A percentile compares a stretch with the other conserved stretches of the same genome.
Conservation (phyloP, 2,888 invertebrate genomes). For the Acleris laterana region DNA sequence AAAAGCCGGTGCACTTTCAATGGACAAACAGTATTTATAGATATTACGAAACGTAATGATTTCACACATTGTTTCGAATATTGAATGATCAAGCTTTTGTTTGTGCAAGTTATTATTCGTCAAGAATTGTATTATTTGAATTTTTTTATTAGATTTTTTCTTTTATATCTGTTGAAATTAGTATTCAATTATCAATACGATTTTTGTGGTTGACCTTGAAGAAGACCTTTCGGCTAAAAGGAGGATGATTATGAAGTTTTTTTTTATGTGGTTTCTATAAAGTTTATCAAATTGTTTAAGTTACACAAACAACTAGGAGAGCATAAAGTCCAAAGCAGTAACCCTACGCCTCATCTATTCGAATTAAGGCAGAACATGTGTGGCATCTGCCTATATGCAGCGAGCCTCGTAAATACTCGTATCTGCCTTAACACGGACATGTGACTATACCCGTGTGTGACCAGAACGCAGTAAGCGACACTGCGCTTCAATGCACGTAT, state of each 20-base stretch:
- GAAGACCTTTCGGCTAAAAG: too few species aligned
- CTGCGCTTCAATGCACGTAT: neutral
- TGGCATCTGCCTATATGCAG: slow-evolving; percentile 80
- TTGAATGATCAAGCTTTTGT: too few species aligned
- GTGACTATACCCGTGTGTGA: slow-evolving; percentile 49
- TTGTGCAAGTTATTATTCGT: too few species aligned
- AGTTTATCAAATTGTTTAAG: neutral
- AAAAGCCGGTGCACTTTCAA: slow-evolving; percentile 22
- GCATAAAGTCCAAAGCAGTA: slow-evolving; percentile 43
- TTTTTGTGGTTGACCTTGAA: too few species aligned
- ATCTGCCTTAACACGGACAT: slow-evolving; percentile 74
- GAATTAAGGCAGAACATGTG: slow-evolving; percentile 81
- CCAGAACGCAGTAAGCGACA: slow-evolving; percentile 11
- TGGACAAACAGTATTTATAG: slow-evolving; percentile 13
- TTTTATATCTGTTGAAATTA: too few species aligned
- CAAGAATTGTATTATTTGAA: too few species aligned
- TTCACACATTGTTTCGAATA: slow-evolving; percentile 9
- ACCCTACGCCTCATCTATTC: slow-evolving; percentile 77
- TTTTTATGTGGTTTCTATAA: too few species aligned
- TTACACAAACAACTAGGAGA: too few species aligned
- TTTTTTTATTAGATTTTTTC: too few species aligned
- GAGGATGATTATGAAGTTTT: too few species aligned
- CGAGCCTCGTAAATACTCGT: slow-evolving; percentile 76
- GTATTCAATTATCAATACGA: too few species aligned
- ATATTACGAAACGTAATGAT: slow-evolving; percentile 15